Evolutionary conservation across 2,797 vertebrate genomes (phyloP), one percentile per base, ranked within the genome.

Genomic region (Channallabes apus): DNA sequence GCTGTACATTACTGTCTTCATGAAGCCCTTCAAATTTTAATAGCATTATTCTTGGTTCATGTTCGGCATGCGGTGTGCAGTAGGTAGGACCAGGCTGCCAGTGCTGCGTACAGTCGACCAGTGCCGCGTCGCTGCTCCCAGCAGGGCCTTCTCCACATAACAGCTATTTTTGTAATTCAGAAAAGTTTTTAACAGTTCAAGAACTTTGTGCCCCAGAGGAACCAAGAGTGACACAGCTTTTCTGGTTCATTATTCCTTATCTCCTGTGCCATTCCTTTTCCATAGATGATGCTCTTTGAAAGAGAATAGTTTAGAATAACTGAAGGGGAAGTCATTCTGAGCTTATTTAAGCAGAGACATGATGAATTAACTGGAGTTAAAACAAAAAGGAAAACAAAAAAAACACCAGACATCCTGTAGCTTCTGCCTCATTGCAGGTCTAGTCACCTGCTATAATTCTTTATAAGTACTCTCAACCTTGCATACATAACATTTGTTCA

Each of bases 1-100:
- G 27, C n/a, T 35, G 22, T 68, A 58, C 73, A 65, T 78, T 78
- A 46, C 51, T 59, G 35, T 84, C 68, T 84, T 84, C 62, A 56
- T 67, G 68, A 78, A 58, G 62, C 35, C 29, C 11, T 51, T 12
- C 22, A 62, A 27, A 61, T 72, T 72, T 85, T 14, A 80, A 54
- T 54, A 61, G 83, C 38, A 27, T 41, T 80, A 80, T 62, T 72
- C 56, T 62, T 80, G 77, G 38, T 41, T 58, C 61, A 51, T 58
- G 35, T 6, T 76, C 35, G 59, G 82, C 46, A n/a, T 5, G 27
- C 6, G 71, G 62, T 12, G 46, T 51, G 46, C 9, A 51, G 46
- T 12, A 51, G 46, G 9, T 14, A 29, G 67, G 18, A 29, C 38
- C 32, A 27, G 81, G 54, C 69, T 65, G 24, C 67, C 69, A n/a